These are phyloP conservation scores for Urocyon cinereoargenteus DNA, from an alignment of 2,797 vertebrate species.

Conservation along the genomic window DNA sequence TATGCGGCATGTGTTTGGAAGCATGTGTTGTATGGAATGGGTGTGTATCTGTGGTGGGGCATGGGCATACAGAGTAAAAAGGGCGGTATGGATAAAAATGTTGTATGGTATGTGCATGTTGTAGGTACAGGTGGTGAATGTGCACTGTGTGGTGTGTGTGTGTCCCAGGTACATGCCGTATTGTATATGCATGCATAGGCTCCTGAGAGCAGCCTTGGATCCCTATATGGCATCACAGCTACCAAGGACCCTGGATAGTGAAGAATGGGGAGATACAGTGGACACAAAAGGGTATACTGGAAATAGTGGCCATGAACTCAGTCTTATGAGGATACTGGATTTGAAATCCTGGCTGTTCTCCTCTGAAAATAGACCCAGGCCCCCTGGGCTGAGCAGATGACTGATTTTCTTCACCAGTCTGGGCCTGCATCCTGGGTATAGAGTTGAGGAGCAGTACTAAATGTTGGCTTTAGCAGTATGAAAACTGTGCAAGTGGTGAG, in stretches of 20 bases:
- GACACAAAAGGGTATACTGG: not conserved
- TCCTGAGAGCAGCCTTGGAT: not conserved
- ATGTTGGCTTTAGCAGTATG: not conserved
- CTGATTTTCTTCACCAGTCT: not conserved
- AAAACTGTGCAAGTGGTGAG: not conserved
- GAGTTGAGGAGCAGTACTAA: not conserved
- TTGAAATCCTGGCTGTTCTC: not conserved
- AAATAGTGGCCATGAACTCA: rapidly evolving
- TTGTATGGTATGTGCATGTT: no score
- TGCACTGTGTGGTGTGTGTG: not conserved
- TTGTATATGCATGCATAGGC: not conserved
- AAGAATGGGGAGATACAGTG: not conserved
- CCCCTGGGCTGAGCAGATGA: not conserved
- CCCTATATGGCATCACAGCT: not conserved
- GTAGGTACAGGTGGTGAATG: not conserved
- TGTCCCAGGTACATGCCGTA: not conserved
- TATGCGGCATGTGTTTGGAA: not conserved
- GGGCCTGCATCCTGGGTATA: not conserved
- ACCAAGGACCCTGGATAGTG: not conserved
- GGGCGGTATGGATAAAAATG: no score
- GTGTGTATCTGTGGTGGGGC: not conserved
- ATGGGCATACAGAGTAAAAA: no score
- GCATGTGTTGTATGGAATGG: not conserved
- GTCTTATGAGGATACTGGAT: not conserved
- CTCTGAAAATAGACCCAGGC: not conserved